A percentile compares a stretch with the other conserved stretches of the same genome.
Evolutionary conservation across 2,797 vertebrate species (phyloP).

Genomic region (Peromyscus aztecus): DNA sequence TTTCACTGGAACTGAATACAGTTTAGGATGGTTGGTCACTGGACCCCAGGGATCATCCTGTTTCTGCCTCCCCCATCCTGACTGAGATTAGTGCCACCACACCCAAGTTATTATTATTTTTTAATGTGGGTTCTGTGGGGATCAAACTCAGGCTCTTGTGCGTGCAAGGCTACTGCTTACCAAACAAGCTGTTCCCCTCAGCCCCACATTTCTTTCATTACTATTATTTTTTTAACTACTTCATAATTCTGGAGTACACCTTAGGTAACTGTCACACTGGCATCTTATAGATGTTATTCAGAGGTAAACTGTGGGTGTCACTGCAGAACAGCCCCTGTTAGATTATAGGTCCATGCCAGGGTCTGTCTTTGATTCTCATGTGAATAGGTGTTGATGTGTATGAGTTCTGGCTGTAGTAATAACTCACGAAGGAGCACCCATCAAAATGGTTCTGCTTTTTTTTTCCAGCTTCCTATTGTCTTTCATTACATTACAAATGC

Average conservation of each 20-base stretch:
- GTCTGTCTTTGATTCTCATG: background rate
- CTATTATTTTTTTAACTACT: background rate
- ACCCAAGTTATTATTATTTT: background rate
- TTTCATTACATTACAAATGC: background rate
- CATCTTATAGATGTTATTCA: background rate
- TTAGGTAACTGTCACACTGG: background rate
- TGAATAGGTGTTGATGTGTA: background rate
- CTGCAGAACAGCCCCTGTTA: background rate
- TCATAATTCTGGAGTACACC: background rate
- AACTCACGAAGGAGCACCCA: background rate
- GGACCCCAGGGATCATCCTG: background rate
- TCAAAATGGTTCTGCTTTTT: background rate
- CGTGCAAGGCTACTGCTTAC: background rate
- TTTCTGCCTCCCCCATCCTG: background rate
- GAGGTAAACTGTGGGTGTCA: no score
- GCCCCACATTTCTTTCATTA: background rate
- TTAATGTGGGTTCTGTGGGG: background rate
- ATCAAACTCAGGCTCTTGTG: background rate
- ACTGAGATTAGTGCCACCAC: background rate
- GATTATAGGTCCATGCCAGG: background rate
- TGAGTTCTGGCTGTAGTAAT: background rate
- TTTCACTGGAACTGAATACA: background rate
- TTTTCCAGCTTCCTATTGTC: background rate
- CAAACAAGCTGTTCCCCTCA: background rate
- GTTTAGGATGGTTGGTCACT: background rate